Evolutionary conservation across 2,113 vertebrate genomes (phyloP), one percentile per base, ranked within the genome.

Genomic region (Arenaria interpres): DNA sequence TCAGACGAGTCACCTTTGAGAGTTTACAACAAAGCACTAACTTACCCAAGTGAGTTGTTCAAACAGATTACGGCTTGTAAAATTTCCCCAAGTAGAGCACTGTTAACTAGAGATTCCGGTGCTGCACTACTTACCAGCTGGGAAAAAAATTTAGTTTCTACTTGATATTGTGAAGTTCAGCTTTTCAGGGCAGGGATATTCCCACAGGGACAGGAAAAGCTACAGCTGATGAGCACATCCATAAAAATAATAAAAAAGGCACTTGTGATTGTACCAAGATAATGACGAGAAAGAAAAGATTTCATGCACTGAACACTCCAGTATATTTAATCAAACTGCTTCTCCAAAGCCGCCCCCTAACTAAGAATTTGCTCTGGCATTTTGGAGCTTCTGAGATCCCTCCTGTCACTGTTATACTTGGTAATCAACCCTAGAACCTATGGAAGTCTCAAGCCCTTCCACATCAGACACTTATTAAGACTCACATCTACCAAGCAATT

Each of bases 191-290:
- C 71, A 96, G 66, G 33, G 53, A 66, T 85, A 92, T 73, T 66
- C 93, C 91, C 91, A 24, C 22, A 20, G 89, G 85, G 88, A 91
- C 4, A 8, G 66, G 80, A 75, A 94, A 88, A 89, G 92, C 66
- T 91, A 60, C 81, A 92, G 84, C 87, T 96, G 96, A 96, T 87
- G 89, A 96, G 89, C 89, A 95, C 74, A 91, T 86, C 81, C 87
- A 89, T 64, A 91, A 91, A 96, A 94, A 96, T 75, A 85, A 95
- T 96, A 68, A 94, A 94, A 93, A 72, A 91, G 87, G 86, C 14
- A 48, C 84, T 88, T 0, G 5, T 68, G 81, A 82, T 59, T 54
- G 81, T 32, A 25, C n/a, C 3, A 28, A 92, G 94, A 90, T 85
- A 95, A 96, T 68, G 84, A 78, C 74, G 87, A 87, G 91, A 87